Evolutionary conservation across 2,113 vertebrate species (phyloP).

Genomic region (Macrotus californicus): DNA sequence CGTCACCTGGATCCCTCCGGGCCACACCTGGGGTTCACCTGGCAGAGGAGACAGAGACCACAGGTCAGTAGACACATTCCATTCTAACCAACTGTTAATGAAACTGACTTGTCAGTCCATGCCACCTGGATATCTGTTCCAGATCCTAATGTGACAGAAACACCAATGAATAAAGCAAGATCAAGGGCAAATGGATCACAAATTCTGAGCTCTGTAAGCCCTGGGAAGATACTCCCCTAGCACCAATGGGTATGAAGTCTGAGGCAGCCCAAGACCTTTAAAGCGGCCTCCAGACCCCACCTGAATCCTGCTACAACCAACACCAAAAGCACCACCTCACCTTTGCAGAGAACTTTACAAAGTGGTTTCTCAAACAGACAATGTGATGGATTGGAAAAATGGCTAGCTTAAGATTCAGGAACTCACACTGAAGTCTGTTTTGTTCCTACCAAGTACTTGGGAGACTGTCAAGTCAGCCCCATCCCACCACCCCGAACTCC

Average conservation of each 20-base stretch:
- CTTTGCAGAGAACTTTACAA: slow-evolving; percentile 1
- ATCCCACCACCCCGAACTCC: not conserved
- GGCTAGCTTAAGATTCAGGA: not conserved
- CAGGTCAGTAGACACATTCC: slow-evolving; percentile 18
- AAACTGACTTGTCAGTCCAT: not conserved
- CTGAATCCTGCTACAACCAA: not conserved
- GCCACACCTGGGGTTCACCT: slow-evolving; percentile 75
- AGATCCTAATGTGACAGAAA: not conserved
- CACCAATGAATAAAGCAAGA: not conserved
- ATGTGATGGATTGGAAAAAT: not conserved
- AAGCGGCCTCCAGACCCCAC: not conserved
- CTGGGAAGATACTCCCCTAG: not conserved
- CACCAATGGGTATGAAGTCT: not conserved
- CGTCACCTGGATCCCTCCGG: slow-evolving; percentile 62
- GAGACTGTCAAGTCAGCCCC: not conserved
- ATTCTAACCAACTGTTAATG: not conserved
- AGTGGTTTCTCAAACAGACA: not conserved
- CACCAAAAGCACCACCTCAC: not conserved
- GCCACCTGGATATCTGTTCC: not conserved
- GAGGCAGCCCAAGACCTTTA: not conserved
- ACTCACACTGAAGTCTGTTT: not conserved
- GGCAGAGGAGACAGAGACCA: slow-evolving; percentile 50
- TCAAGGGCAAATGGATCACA: not conserved
- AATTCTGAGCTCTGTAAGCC: not conserved
- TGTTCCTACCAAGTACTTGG: not conserved